Evolutionary conservation across 2,888 invertebrate species (phyloP).

Genomic region (Taphrorychus bicolor): DNA sequence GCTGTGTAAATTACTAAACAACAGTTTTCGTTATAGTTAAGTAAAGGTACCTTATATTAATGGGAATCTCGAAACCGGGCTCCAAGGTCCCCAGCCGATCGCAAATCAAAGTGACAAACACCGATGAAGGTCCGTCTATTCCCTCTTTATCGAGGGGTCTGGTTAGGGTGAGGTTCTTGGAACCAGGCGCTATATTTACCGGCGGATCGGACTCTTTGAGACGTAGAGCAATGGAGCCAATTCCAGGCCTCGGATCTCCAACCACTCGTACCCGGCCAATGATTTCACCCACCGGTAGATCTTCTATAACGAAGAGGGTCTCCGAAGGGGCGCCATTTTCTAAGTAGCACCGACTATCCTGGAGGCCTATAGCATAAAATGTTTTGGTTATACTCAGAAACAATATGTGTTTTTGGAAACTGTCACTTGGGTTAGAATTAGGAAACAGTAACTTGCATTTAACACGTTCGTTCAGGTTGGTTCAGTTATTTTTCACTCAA

Average conservation of each 20-base stretch:
- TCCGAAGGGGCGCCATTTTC: slow-evolving; percentile 91
- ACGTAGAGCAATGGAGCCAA: slow-evolving; percentile 78
- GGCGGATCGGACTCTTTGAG: slow-evolving; percentile 83
- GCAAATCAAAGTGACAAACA: slow-evolving; percentile 87
- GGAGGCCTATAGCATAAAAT: slow-evolving; percentile 63
- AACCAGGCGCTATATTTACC: slow-evolving; percentile 76
- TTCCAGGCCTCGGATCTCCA: slow-evolving; percentile 75
- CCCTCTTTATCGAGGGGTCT: slow-evolving; percentile 86
- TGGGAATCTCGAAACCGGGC: slow-evolving; percentile 78
- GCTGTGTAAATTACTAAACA: background rate
- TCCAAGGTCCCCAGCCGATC: slow-evolving; percentile 71
- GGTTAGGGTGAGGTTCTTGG: slow-evolving; percentile 81
- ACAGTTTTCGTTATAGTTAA: background rate
- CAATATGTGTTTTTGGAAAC: background rate
- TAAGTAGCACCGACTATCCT: slow-evolving; percentile 88
- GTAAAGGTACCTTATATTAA: slow-evolving; percentile 70
- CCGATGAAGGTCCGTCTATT: slow-evolving; percentile 79
- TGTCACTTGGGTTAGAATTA: no score
- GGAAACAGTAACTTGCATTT: no score
- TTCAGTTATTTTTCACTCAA: no score
- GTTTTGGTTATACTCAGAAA: no score
- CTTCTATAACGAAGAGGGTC: slow-evolving; percentile 90
- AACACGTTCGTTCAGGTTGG: no score
- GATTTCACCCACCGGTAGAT: slow-evolving; percentile 78
- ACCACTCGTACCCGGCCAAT: slow-evolving; percentile 82